phyloP scores from a whole-genome alignment of 2,888 invertebrate genomes.

The Ellobium chinense region DNA sequence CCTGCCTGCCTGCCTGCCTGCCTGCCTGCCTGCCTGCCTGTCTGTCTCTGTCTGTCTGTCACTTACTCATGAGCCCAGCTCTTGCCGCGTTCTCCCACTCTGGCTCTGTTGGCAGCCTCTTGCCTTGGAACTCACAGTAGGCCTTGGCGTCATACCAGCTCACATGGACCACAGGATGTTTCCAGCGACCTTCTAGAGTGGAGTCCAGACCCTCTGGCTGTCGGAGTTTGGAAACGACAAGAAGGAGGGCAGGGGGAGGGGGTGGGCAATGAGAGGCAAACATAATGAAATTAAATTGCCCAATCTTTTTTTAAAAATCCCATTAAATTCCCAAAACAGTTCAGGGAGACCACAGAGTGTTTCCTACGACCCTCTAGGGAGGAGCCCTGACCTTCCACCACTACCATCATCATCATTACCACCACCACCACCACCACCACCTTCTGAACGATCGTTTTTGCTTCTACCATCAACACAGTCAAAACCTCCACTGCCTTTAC shows the following conservation, averaged over 20 bases:
- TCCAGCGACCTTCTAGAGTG: slow-evolving; percentile 59
- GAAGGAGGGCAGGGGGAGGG: too few relatives aligned
- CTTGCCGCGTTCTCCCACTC: slow-evolving; percentile 79
- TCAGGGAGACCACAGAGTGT: too few relatives aligned
- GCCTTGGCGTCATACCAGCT: slow-evolving; percentile 75
- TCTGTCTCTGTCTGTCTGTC: not conserved
- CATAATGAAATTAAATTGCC: too few relatives aligned
- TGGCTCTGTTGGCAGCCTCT: slow-evolving; percentile 76
- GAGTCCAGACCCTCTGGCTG: slow-evolving; percentile 75
- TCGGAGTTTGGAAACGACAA: too few relatives aligned
- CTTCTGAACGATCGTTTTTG: slow-evolving; percentile 37
- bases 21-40: not conserved
- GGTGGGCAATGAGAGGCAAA: too few relatives aligned
- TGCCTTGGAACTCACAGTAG: slow-evolving; percentile 75
- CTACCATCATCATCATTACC: slow-evolving; percentile 28
- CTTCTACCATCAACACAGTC: slow-evolving; percentile 43
- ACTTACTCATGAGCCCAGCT: slow-evolving; percentile 63
- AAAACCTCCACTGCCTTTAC: slow-evolving; percentile 41
- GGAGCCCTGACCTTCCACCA: too few relatives aligned
- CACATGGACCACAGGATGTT: slow-evolving; percentile 77
- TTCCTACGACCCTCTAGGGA: too few relatives aligned
- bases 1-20: not conserved
- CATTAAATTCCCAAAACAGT: not conserved
- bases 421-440: slow-evolving; percentile 42
- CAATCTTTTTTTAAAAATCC: not conserved